Evolutionary conservation across 1,140 invertebrate species (phyloP).

Genomic region (Drosophila murphyi): DNA sequence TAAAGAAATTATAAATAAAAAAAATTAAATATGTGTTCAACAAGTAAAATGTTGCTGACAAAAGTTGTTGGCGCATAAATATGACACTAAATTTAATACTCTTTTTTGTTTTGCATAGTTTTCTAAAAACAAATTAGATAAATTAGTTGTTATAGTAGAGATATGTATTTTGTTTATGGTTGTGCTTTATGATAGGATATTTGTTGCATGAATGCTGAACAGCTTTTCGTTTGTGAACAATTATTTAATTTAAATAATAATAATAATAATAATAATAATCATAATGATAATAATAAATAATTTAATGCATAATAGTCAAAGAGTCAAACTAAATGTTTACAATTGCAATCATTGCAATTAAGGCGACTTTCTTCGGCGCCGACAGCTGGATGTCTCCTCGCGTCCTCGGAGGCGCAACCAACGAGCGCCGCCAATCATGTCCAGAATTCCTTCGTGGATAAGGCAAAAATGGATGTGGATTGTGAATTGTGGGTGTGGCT

Average conservation of each 20-base stretch:
- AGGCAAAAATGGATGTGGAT: conserved; percentile 68
- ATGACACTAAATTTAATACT: conserved; percentile 84
- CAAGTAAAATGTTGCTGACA: conserved; percentile 32
- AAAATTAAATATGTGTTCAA: conserved; percentile 27
- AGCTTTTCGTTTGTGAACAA: conserved; percentile 50
- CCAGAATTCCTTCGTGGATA: conserved; percentile 55
- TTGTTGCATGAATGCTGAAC: conserved; percentile 11
- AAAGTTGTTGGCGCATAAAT: conserved; percentile 55
- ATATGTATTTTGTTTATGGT: conserved; percentile 46
- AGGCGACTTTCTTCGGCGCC: conserved; percentile 76
- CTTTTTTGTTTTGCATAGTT: conserved; percentile 53
- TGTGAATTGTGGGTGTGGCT: conserved; percentile 1
- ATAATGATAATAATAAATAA: conserved; percentile 60
- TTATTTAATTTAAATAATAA: conserved; percentile 67
- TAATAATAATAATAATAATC: conserved; percentile 48
- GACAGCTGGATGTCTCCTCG: conserved; percentile 84
- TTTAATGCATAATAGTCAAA: conserved; percentile 64
- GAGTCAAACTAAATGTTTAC: conserved; percentile 31
- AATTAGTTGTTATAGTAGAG: conserved; percentile 33
- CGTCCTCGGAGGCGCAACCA: conserved; percentile 82
- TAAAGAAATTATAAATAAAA: conserved; percentile 16
- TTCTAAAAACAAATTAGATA: conserved; percentile 51
- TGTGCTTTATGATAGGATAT: conserved; percentile 31
- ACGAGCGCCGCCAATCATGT: conserved; percentile 76
- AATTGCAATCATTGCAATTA: neutral